phyloP scores from a whole-genome alignment of 2,888 invertebrate species.

The Tinea trinotella region DNA sequence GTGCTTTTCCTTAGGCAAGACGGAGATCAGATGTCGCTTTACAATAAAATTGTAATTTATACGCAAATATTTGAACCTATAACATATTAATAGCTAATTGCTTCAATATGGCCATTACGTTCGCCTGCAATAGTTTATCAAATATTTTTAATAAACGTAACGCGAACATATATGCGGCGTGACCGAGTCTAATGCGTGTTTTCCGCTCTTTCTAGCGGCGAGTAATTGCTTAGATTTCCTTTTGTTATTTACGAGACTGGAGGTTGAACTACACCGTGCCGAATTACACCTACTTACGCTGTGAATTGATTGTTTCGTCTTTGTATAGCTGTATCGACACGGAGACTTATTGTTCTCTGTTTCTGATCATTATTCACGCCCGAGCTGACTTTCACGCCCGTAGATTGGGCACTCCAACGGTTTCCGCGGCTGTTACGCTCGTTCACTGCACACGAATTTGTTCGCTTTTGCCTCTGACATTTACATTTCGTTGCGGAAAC shows the following conservation, averaged over 20 bases:
- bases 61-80: no score
- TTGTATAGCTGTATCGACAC: slow-evolving; percentile 68
- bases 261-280: slow-evolving; percentile 54
- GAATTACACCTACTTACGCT: slow-evolving; percentile 69
- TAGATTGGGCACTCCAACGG: slow-evolving; percentile 47
- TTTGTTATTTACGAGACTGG: slow-evolving; percentile 69
- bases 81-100: no score
- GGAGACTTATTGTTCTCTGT: slow-evolving; percentile 63
- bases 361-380: slow-evolving; percentile 60
- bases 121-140: no score
- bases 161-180: slow-evolving; percentile 33
- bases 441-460: background rate
- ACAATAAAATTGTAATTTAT: no score
- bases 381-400: slow-evolving; percentile 60
- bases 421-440: slow-evolving; percentile 40
- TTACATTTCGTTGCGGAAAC: background rate
- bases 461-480: background rate
- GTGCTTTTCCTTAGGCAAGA: no score
- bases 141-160: background rate
- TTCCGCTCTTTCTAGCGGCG: slow-evolving; percentile 72
- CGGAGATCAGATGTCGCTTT: no score
- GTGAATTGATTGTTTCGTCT: slow-evolving; percentile 71
- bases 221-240: slow-evolving; percentile 73
- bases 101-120: no score
- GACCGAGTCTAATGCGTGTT: slow-evolving; percentile 68